Percentiles rank a stretch among this genome's conserved stretches.
These are phyloP conservation scores for Helicoverpa zea DNA, from an alignment of 1,140 invertebrate genomes.

Conservation along the genomic window DNA sequence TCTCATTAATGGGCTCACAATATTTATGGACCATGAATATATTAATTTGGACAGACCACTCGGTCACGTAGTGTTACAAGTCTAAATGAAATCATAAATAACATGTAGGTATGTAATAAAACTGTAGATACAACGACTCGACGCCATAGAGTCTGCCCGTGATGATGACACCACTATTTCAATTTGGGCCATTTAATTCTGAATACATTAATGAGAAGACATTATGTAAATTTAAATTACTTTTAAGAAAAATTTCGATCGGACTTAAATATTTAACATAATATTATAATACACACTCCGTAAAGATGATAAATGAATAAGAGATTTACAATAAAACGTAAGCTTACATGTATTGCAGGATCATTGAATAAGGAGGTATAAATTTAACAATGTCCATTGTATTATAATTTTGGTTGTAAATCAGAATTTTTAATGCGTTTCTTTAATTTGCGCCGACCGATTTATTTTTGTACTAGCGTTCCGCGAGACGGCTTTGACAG, in stretches of 20 bases:
- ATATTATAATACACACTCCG: constrained; percentile 35
- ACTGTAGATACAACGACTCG: constrained; percentile 56
- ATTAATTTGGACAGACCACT: constrained; percentile 55
- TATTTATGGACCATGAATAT: constrained; percentile 53
- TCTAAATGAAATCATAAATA: constrained; percentile 56
- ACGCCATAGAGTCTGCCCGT: constrained; percentile 67
- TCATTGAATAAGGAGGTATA: constrained; percentile 69
- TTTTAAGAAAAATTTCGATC: constrained; percentile 43
- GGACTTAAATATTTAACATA: constrained; percentile 44
- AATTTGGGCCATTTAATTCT: constrained; percentile 57
- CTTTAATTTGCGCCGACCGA: constrained; percentile 70
- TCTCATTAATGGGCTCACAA: constrained; percentile 42
- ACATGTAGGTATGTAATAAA: constrained; percentile 53
- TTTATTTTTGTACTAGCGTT: constrained; percentile 63
- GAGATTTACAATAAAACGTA: constrained; percentile 52
- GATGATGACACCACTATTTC: constrained; percentile 60
- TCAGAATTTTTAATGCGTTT: constrained; percentile 71
- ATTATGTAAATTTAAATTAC: constrained; percentile 62
- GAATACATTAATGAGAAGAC: constrained; percentile 61
- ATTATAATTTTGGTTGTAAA: constrained; percentile 74
- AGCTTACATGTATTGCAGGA: constrained; percentile 58
- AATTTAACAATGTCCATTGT: constrained; percentile 71
- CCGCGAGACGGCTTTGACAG: constrained; percentile 60
- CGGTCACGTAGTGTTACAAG: constrained; percentile 42
- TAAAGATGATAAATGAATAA: constrained; percentile 55